These are phyloP conservation scores for Lobophora halterata DNA, from an alignment of 2,888 invertebrate genomes.

Conservation along the genomic window DNA sequence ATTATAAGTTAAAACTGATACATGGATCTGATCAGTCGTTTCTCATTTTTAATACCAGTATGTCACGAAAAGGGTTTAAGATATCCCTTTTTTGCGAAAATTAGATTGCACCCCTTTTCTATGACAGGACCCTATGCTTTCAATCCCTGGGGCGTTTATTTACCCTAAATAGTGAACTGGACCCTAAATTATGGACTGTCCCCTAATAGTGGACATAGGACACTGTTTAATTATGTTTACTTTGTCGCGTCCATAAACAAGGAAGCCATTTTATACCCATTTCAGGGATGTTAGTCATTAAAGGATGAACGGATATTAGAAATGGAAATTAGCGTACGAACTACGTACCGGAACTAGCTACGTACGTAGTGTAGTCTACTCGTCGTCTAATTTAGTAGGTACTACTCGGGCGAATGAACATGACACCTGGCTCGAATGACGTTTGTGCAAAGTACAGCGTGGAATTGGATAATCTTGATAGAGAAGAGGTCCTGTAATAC, in stretches of 20 bases:
- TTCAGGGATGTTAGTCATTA: conserved; percentile 12
- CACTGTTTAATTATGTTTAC: conserved; percentile 18
- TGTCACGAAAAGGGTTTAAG: conserved; percentile 51
- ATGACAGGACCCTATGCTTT: conserved; percentile 52
- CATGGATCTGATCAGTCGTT: background rate
- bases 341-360: no score
- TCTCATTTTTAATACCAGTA: conserved; percentile 28
- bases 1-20: no score
- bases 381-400: no score
- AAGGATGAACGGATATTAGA: no score
- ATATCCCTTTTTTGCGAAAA: conserved; percentile 67
- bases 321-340: no score
- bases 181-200: conserved; percentile 37
- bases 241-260: conserved; percentile 12
- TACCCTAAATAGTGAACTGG: conserved; percentile 47
- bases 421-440: no score
- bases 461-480: no score
- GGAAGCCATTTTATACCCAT: conserved; percentile 6
- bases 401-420: no score
- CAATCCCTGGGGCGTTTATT: conserved; percentile 43
- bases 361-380: no score
- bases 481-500: no score
- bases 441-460: no score
- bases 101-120: conserved; percentile 66
- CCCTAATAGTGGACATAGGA: conserved; percentile 14